Evolutionary conservation across 2,888 invertebrate genomes (phyloP).

Genomic region (Diachrysia chrysitis): DNA sequence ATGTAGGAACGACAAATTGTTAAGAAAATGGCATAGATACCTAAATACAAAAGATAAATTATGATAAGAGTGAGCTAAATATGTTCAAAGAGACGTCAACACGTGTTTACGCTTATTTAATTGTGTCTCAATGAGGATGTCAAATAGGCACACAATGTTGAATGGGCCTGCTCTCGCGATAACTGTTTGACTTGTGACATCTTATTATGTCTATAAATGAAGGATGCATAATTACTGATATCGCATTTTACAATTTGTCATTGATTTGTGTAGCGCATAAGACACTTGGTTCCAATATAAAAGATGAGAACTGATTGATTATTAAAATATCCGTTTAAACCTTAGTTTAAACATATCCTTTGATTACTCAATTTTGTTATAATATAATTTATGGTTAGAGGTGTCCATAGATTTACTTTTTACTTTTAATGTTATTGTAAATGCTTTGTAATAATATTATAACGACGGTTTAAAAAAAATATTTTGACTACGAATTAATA

Average conservation of each 20-base stretch:
- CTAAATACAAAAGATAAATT: neutral
- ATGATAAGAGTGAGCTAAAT: neutral
- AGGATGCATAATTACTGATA: conserved; percentile 11
- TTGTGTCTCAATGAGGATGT: conserved; percentile 16
- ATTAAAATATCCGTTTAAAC: too few species aligned
- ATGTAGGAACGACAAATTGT: neutral
- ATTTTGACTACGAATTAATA: too few species aligned
- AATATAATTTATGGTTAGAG: too few species aligned
- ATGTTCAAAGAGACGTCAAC: conserved; percentile 1
- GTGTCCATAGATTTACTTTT: too few species aligned
- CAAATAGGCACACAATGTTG: conserved; percentile 2
- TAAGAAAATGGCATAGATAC: neutral
- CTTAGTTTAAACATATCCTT: too few species aligned
- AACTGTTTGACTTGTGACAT: conserved; percentile 23
- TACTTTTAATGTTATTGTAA: too few species aligned
- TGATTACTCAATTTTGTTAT: too few species aligned
- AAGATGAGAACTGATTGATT: neutral
- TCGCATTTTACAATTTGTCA: conserved; percentile 4
- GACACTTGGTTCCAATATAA: neutral
- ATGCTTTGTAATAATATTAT: too few species aligned
- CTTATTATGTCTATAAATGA: conserved; percentile 10
- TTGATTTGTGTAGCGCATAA: neutral
- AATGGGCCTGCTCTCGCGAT: conserved; percentile 31
- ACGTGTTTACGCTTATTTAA: conserved; percentile 29
- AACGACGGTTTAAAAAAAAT: too few species aligned